Evolutionary conservation across 2,888 invertebrate genomes (phyloP).

Genomic region (Drosophila aldrichi): DNA sequence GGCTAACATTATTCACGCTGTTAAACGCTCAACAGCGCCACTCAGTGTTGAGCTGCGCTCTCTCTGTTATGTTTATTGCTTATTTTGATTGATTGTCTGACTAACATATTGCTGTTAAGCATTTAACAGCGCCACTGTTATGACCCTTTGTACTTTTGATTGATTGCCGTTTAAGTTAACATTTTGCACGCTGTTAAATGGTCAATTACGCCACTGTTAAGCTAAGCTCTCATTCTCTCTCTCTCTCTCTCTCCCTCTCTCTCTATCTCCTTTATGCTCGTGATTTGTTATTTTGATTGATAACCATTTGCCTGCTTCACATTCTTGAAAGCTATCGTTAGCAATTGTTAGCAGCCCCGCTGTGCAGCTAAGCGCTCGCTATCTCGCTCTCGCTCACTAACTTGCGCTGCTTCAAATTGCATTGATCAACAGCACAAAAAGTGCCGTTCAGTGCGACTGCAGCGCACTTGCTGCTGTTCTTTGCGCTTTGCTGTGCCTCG

Average conservation of each 20-base stretch:
- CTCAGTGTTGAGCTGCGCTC: neutral
- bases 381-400: conserved; percentile 11
- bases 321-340: conserved; percentile 4
- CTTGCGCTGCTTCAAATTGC: conserved; percentile 56
- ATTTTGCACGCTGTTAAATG: conserved; percentile 13
- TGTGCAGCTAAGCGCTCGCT: conserved; percentile 7
- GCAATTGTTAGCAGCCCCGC: conserved; percentile 11
- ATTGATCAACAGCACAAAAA: conserved; percentile 58
- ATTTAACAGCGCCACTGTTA: neutral
- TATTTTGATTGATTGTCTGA: neutral
- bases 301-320: neutral
- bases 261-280: neutral
- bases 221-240: neutral
- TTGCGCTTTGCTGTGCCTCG: conserved; percentile 14
- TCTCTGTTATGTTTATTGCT: neutral
- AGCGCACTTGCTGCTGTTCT: conserved; percentile 43
- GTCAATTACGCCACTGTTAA: conserved; percentile 7
- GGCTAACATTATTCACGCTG: conserved; percentile 15
- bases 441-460: conserved; percentile 67
- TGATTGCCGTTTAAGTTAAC: conserved; percentile 1
- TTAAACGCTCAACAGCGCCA: conserved; percentile 16
- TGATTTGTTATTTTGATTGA: neutral
- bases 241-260: neutral
- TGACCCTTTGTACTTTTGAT: conserved; percentile 1
- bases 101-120: neutral